Conservation (phyloP, 2,797 vertebrate genomes). For the Sorex maritimensis region DNA sequence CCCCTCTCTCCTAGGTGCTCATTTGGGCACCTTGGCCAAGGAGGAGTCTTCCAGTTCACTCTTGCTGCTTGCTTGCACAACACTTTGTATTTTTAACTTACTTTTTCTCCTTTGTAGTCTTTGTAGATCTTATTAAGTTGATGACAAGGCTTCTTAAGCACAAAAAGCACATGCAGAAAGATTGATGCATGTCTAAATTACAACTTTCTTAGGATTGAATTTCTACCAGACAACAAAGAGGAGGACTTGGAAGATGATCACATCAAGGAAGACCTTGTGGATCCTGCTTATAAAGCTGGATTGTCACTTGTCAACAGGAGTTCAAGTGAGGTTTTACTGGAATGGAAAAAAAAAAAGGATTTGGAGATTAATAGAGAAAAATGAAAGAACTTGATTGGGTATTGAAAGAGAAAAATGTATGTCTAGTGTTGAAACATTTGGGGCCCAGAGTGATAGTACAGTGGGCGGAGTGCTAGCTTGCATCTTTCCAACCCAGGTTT, state of each 20-base stretch:
- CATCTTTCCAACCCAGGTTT: too few relatives aligned
- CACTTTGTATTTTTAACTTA: background rate
- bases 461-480: too few relatives aligned
- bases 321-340: conserved; percentile 19
- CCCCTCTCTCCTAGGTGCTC: too few relatives aligned
- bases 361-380: conserved; percentile 18
- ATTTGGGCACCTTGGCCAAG: too few relatives aligned
- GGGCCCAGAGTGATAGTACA: too few relatives aligned
- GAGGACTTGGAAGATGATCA: background rate
- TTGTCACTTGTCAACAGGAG: background rate
- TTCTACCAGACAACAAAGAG: background rate
- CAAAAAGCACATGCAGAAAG: background rate
- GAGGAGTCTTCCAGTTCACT: too few relatives aligned
- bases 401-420: background rate
- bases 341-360: conserved; percentile 33
- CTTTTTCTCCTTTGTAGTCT: conserved; percentile 30
- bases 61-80: too few relatives aligned
- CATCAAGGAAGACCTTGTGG: background rate
- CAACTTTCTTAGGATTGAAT: background rate
- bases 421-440: conserved; percentile 41
- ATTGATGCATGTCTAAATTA: background rate
- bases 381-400: conserved; percentile 4
- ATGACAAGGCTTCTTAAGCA: too few relatives aligned
- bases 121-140: background rate
- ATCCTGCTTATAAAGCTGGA: background rate